Conservation (phyloP, 2,113 vertebrate species). For the Lethenteron reissneri region DNA sequence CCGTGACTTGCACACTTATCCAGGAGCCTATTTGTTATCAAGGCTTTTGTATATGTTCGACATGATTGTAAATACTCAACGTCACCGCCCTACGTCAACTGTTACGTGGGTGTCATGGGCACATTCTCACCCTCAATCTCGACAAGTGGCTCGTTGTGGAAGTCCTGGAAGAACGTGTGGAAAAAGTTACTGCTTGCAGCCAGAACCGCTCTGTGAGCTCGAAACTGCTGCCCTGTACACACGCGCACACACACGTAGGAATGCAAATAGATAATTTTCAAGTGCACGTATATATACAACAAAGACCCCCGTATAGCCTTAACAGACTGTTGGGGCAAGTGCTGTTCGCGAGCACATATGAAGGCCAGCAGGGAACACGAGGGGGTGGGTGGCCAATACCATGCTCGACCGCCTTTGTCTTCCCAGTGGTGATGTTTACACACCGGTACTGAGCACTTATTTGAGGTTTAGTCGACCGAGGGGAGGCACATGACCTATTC, state of each 20-base stretch:
- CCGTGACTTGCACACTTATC: too few species aligned
- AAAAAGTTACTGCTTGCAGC: constrained; percentile 97
- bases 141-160: constrained; percentile 80
- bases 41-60: too few species aligned
- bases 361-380: not conserved
- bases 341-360: not conserved
- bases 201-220: constrained; percentile 90
- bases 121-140: constrained; percentile 69
- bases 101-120: not conserved
- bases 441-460: not conserved
- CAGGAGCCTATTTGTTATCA: too few species aligned
- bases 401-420: not conserved
- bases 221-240: constrained; percentile 67
- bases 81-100: not conserved
- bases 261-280: not conserved
- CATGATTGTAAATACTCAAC: too few species aligned
- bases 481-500: not conserved
- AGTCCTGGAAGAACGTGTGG: constrained; percentile 90
- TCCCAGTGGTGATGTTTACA: not conserved
- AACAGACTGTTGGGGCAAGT: not conserved
- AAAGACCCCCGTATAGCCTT: not conserved
- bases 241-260: not conserved
- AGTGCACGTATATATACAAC: not conserved
- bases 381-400: not conserved
- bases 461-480: not conserved